These are phyloP conservation scores for Aurelia aurita DNA, from an alignment of 30 jellyfish, hydroid and myxozoan species.

Conservation along the genomic window DNA sequence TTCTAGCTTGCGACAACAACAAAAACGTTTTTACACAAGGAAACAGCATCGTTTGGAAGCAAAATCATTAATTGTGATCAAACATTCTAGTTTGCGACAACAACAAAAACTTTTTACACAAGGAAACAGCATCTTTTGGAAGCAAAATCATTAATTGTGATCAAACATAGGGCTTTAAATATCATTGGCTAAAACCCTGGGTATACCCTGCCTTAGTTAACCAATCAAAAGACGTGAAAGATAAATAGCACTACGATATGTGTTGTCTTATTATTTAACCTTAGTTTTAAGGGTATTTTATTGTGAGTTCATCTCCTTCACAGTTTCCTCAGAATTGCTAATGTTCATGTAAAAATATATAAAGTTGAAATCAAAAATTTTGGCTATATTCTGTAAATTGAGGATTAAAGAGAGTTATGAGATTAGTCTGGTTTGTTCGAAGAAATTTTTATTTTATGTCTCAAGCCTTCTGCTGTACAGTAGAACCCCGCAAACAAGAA, in stretches of 20 bases:
- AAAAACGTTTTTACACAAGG: too few species aligned
- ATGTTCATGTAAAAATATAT: slow-evolving; percentile 29
- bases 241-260: too few species aligned
- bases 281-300: slow-evolving; percentile 5
- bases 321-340: slow-evolving; percentile 16
- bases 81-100: too few species aligned
- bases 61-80: neutral
- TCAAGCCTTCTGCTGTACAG: too few species aligned
- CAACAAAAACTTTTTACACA: too few species aligned
- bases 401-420: slow-evolving; percentile 32
- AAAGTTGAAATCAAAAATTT: slow-evolving; percentile 27
- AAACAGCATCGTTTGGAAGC: neutral
- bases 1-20: too few species aligned
- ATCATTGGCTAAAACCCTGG: neutral
- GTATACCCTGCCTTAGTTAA: too few species aligned
- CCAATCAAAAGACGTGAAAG: too few species aligned
- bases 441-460: neutral
- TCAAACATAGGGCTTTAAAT: neutral
- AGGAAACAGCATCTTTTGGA: neutral
- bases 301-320: neutral
- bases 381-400: slow-evolving; percentile 58
- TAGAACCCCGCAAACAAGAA: too few species aligned
- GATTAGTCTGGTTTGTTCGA: slow-evolving; percentile 20
- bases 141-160: neutral
- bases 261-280: neutral